These are phyloP conservation scores for Helogale parvula DNA, from an alignment of 2,113 vertebrate species.

Conservation along the genomic window DNA sequence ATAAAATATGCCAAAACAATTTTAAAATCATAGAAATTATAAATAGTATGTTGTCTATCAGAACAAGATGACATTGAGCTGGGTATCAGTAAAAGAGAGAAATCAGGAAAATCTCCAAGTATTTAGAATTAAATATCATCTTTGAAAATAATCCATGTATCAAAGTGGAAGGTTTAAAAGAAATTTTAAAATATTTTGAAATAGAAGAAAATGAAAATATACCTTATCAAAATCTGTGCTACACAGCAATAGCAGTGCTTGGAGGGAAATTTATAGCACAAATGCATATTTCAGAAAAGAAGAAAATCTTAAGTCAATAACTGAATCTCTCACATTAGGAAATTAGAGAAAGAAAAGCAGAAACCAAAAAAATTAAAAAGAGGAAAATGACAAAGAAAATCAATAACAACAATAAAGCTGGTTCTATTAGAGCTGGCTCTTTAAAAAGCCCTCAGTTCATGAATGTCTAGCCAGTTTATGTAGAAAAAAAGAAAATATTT, in stretches of 20 bases:
- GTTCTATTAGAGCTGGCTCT: background rate
- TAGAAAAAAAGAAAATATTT: background rate
- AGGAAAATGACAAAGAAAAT: background rate
- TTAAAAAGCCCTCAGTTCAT: background rate
- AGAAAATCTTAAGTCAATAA: background rate
- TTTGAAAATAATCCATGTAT: background rate
- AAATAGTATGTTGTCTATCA: background rate
- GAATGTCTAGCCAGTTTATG: background rate
- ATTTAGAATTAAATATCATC: background rate
- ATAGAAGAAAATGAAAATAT: background rate
- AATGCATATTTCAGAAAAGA: background rate
- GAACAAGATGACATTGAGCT: background rate
- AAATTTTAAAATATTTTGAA: background rate
- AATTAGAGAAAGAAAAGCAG: background rate
- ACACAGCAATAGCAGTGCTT: background rate
- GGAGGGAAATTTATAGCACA: background rate
- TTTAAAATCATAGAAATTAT: background rate
- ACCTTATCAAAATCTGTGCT: background rate
- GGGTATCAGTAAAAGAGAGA: background rate
- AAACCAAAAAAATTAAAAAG: background rate
- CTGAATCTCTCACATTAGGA: background rate
- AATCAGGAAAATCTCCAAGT: background rate
- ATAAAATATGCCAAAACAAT: background rate
- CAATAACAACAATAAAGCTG: background rate
- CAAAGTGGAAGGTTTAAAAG: background rate